Evolutionary conservation across 1,140 invertebrate genomes (phyloP).

Genomic region (Bactericera cockerelli): DNA sequence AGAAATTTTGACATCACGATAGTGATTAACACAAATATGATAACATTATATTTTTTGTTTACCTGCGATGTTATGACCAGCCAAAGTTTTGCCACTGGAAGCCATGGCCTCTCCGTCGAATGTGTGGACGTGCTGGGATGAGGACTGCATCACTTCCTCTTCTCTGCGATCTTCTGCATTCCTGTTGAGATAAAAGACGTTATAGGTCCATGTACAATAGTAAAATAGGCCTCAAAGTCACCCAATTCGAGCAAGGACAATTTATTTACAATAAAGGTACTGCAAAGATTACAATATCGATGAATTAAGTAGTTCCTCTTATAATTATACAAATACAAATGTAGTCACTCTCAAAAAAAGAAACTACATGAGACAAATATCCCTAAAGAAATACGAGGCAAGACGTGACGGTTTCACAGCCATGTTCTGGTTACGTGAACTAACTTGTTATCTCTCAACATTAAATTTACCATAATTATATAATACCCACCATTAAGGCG

Average conservation of each 20-base stretch:
- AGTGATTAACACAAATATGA: too few relatives aligned
- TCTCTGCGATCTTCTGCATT: constrained; percentile 44
- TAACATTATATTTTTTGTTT: too few relatives aligned
- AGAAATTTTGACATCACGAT: too few relatives aligned
- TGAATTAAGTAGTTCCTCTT: background rate
- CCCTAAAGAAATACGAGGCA: too few relatives aligned
- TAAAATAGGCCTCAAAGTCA: background rate
- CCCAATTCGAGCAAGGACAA: background rate
- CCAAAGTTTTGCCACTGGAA: constrained; percentile 44
- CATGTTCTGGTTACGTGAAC: constrained; percentile 9
- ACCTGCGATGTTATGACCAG: constrained; percentile 32
- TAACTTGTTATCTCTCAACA: too few relatives aligned
- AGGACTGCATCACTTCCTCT: constrained; percentile 60
- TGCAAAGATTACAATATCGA: background rate
- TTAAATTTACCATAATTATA: too few relatives aligned
- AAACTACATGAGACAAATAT: too few relatives aligned
- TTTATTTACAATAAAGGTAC: background rate
- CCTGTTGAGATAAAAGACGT: constrained; percentile 18
- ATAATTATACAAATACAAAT: too few relatives aligned
- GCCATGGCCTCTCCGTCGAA: constrained; percentile 68
- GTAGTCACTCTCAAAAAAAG: too few relatives aligned
- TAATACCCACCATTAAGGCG: too few relatives aligned
- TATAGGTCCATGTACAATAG: constrained; percentile 4
- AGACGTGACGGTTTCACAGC: too few relatives aligned
- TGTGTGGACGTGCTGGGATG: constrained; percentile 54